A percentile compares a stretch with the other conserved stretches of the same genome.
Conservation (phyloP, 35 echinoderm and acorn worm species). For the Ophioderma brevispina region DNA sequence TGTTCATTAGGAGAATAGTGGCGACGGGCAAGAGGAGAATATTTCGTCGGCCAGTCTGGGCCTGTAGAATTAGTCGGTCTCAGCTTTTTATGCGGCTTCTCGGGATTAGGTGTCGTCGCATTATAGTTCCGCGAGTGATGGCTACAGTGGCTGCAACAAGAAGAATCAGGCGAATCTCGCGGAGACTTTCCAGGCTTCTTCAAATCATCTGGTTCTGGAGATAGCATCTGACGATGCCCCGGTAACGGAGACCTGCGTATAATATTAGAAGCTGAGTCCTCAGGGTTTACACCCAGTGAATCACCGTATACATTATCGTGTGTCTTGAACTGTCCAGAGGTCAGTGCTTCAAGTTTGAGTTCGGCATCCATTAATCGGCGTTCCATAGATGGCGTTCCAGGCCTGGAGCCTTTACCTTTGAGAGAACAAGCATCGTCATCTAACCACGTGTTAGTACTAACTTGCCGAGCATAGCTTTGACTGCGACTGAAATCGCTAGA, state of each 20-base stretch:
- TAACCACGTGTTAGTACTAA: neutral
- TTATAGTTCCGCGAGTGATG: neutral
- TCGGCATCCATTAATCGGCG: neutral
- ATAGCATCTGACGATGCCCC: neutral
- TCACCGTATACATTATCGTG: neutral
- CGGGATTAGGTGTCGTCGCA: neutral
- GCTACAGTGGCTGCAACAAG: neutral
- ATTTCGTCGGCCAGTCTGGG: neutral
- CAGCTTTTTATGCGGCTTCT: neutral
- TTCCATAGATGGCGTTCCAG: conserved; percentile 16
- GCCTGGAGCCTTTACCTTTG: neutral
- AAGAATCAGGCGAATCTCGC: neutral
- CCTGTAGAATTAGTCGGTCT: neutral
- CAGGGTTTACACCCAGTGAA: neutral
- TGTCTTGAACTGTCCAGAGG: neutral
- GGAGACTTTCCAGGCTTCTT: neutral
- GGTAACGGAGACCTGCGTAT: neutral
- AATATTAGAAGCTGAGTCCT: neutral
- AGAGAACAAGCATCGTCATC: neutral
- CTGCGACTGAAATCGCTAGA: neutral
- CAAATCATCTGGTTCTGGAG: neutral
- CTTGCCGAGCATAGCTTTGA: neutral
- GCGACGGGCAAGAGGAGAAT: neutral
- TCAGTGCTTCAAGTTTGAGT: neutral
- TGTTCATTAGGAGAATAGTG: neutral